phyloP scores from a whole-genome alignment of 2,888 invertebrate species.

The Cybosia mesomella region DNA sequence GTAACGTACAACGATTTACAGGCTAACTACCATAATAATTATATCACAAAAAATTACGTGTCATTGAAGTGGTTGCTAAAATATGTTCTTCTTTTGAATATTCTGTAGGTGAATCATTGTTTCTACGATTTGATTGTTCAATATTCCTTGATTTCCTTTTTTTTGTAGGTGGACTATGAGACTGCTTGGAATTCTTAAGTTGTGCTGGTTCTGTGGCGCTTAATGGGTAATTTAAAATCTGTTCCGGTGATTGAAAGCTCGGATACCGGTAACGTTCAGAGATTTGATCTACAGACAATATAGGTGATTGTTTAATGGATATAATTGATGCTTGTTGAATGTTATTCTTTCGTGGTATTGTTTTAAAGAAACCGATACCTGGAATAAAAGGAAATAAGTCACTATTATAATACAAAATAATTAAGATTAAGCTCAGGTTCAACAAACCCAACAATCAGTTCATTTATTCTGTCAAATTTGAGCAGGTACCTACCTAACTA shows the following conservation, averaged over 20 bases:
- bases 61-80: background rate
- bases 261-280: background rate
- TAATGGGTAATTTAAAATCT: background rate
- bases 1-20: background rate
- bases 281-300: background rate
- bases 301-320: background rate
- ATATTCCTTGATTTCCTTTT: conserved; percentile 7
- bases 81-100: background rate
- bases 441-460: no score
- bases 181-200: background rate
- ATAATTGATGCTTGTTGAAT: conserved; percentile 1
- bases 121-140: background rate
- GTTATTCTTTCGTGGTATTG: background rate
- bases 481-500: no score
- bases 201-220: background rate
- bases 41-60: conserved; percentile 7
- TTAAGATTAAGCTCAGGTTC: background rate
- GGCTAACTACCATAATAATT: background rate
- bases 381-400: background rate
- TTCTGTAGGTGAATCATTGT: background rate
- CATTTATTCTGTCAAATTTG: no score
- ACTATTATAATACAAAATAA: background rate
- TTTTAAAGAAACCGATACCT: background rate
- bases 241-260: background rate
- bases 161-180: background rate